Percentiles rank a stretch among this genome's conserved stretches.
Conservation (phyloP, 2,113 vertebrate genomes). For the Azemiops feae region DNA sequence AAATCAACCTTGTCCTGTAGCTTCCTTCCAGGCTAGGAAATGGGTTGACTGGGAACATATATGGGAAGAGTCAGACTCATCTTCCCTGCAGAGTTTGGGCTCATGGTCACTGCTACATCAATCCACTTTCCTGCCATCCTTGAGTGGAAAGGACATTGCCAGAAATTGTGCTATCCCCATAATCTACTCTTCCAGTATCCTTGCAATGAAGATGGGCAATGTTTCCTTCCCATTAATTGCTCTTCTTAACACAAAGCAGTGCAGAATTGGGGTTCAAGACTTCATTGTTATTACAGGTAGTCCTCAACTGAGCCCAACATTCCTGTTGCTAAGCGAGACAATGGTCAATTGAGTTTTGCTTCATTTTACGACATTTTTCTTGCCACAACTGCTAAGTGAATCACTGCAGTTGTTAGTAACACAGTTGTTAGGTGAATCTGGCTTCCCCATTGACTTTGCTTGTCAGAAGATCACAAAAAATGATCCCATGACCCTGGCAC, state of each 20-base stretch:
- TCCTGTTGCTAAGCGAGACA: no score
- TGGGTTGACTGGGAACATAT: neutral
- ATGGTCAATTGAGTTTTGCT: no score
- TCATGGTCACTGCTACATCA: neutral
- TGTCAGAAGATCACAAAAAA: neutral
- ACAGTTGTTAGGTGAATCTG: neutral
- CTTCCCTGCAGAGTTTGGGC: neutral
- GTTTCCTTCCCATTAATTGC: neutral
- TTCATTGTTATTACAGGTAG: neutral
- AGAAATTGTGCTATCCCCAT: neutral
- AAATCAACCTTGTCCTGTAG: neutral
- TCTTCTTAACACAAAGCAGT: neutral
- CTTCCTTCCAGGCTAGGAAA: neutral
- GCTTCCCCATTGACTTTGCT: no score
- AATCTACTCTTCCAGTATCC: neutral
- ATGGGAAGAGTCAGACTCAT: neutral
- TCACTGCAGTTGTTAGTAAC: neutral
- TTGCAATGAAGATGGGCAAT: neutral
- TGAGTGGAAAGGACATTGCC: neutral
- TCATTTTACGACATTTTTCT: neutral
- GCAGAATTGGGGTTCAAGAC: neutral
- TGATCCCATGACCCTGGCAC: neutral
- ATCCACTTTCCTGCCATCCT: neutral
- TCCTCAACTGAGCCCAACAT: no score
- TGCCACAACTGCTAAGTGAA: neutral